Evolutionary conservation across 2,888 invertebrate genomes (phyloP), one percentile per base, ranked within the genome.

Genomic region (Xestobium rufovillosum): DNA sequence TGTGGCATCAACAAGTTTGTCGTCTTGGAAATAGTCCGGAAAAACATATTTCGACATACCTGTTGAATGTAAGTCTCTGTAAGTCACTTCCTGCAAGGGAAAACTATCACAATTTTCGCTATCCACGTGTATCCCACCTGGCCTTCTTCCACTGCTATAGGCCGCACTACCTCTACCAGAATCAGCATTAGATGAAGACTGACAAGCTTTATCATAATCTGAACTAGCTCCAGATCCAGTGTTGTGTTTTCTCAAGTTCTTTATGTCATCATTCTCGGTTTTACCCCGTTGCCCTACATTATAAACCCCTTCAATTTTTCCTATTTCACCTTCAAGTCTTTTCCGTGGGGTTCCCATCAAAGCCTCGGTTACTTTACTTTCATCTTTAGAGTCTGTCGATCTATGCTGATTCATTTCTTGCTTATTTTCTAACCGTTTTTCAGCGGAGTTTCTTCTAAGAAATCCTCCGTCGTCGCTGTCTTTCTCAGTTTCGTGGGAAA

Each of bases 151-250:
- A 53, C 83, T 83, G 25, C 83, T 83, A 61, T 83, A 83, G 28
- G 83, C 82, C 3, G 83, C 83, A 57, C 83, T 83, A n/a, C 84
- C 84, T 47, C 84, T 69, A 11, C 84, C 84, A 1, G 83, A 84
- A 61, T 85, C 84, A 13, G 81, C 81, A 57, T 83, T 83, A 0
- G 82, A 83, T 1, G 71, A 71, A 8, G 80, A 80, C 47, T 80
- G 80, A 3, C 81, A 80, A 31, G 80, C 73, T 60, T 83, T 83
- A 57, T 83, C 83, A 54, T 83, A 83, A 64, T 84, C 84, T 56
- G 78, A 78, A 59, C 78, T 78, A 15, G 76, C 75, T 3, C 74
- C 75, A 8, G 78, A 78, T 11, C 76, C 73, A 27, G 66, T 60
- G 1, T 72, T 59, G 32, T 70, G 45, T 65, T 62, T 58, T 67